Evolutionary conservation across 2,797 vertebrate species (phyloP), one percentile per base, ranked within the genome.

Genomic region (Periparus ater): DNA sequence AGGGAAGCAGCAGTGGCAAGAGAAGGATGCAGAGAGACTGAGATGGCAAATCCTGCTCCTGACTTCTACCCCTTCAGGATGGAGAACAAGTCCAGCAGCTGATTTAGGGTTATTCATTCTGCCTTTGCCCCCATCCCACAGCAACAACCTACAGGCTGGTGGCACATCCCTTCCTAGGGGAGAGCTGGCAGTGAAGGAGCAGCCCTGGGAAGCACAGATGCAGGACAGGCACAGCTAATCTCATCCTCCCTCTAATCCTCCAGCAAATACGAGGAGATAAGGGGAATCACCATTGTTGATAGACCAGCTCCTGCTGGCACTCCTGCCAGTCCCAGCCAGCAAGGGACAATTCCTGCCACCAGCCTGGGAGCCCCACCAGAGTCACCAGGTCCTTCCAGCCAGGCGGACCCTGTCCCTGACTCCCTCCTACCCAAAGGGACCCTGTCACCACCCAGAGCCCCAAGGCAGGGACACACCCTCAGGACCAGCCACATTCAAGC

Each of bases 211-310:
- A 88, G 32, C 12, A 0, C 0, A 13, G 12, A 13, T 10, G 40
- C 70, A 81, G 76, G 51, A 42, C 48, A 87, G 75, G 50, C 67
- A 66, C 18, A 48, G 67, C 47, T 95, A 96, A 95, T 96, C 94
- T 93, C 84, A 63, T 94, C 80, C 93, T 86, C 29, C 55, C 91
- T 80, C 66, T 96, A 97, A 97, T 96, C 96, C 95, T 95, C 95
- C 89, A 53, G 73, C 87, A 96, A 97, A 97, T 18, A 96, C 1
- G 0, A 27, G 29, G 45, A 96, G 95, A 95, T 96, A 96, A 97
- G 95, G 88, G 92, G 85, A 95, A 96, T 91, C 92, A 94, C 72
- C 75, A 53, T 12, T 65, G 77, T 6, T 32, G 93, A 91, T 45
- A 93, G 88, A 88, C 88, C 80, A 91, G 92, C 86, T 94, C 86